Evolutionary conservation across 2,888 invertebrate genomes (phyloP).

Genomic region (Sabatieria punctata): DNA sequence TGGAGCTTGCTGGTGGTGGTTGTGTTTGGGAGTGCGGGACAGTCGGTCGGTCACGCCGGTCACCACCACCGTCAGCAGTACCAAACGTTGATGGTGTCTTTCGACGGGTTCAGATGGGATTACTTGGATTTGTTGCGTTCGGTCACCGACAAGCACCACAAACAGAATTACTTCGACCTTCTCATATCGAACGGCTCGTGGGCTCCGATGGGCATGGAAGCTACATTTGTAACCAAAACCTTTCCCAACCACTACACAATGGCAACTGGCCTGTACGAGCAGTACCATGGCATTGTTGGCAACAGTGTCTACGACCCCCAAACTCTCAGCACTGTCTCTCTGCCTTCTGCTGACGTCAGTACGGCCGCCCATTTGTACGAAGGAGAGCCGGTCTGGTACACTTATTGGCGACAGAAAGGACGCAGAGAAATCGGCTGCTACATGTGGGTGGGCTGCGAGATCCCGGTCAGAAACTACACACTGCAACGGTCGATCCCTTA

Average conservation of each 20-base stretch:
- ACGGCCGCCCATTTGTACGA: conserved; percentile 1
- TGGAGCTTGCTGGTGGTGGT: too few species aligned
- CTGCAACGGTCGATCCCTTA: neutral
- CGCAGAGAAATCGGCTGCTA: neutral
- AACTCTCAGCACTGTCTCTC: neutral
- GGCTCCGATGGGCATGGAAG: conserved; percentile 1
- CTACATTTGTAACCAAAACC: conserved; percentile 5
- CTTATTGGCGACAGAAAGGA: too few species aligned
- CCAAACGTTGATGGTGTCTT: conserved; percentile 1
- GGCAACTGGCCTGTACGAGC: conserved; percentile 9
- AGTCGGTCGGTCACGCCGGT: too few species aligned
- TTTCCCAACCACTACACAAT: conserved; percentile 10
- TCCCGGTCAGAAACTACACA: neutral
- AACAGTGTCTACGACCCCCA: conserved; percentile 5
- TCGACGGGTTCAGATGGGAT: conserved; percentile 9
- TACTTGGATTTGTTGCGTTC: conserved; percentile 3
- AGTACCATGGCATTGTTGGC: conserved; percentile 6
- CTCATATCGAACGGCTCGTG: conserved; percentile 1
- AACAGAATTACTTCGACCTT: conserved; percentile 1
- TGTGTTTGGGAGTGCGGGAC: too few species aligned
- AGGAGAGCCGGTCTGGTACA: conserved; percentile 6
- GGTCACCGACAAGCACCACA: neutral
- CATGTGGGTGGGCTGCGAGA: neutral
- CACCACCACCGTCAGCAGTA: neutral
- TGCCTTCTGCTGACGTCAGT: neutral